These are phyloP conservation scores for Chaenogobius annularis DNA, from an alignment of 2,113 vertebrate species.

Conservation along the genomic window DNA sequence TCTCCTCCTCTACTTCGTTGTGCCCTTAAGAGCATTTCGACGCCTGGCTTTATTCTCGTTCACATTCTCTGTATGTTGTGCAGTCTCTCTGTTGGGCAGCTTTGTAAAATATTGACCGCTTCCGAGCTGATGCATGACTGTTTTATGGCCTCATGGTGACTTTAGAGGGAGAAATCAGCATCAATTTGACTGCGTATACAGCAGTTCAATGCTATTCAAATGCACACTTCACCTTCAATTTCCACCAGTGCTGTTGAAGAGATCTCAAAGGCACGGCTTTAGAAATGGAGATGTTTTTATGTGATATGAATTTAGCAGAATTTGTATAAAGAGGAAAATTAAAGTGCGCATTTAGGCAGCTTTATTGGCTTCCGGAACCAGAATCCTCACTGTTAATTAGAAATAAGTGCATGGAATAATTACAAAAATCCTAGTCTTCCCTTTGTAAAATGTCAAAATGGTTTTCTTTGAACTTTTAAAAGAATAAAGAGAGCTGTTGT, in stretches of 20 bases:
- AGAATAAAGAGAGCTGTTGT: neutral
- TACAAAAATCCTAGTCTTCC: neutral
- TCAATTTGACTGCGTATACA: conserved; percentile 6
- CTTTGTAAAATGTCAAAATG: neutral
- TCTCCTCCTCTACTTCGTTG: neutral
- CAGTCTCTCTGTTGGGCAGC: conserved; percentile 4
- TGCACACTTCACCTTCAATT: neutral
- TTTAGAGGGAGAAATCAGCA: conserved; percentile 6
- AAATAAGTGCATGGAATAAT: neutral
- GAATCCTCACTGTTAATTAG: neutral
- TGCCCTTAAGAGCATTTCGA: neutral
- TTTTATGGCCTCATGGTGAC: conserved; percentile 8
- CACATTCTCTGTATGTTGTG: neutral
- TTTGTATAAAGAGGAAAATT: neutral
- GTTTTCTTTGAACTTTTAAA: conserved; percentile 1
- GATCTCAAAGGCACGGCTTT: neutral
- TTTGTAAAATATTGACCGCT: conserved; percentile 16
- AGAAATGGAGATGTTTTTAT: neutral
- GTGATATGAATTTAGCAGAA: neutral
- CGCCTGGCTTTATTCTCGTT: neutral
- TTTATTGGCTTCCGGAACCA: neutral
- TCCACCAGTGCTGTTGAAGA: neutral
- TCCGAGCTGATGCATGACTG: conserved; percentile 9
- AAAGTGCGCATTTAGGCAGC: neutral
- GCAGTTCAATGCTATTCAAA: neutral